Conservation (phyloP, 1,140 invertebrate species). For the Chymomyza costata region DNA sequence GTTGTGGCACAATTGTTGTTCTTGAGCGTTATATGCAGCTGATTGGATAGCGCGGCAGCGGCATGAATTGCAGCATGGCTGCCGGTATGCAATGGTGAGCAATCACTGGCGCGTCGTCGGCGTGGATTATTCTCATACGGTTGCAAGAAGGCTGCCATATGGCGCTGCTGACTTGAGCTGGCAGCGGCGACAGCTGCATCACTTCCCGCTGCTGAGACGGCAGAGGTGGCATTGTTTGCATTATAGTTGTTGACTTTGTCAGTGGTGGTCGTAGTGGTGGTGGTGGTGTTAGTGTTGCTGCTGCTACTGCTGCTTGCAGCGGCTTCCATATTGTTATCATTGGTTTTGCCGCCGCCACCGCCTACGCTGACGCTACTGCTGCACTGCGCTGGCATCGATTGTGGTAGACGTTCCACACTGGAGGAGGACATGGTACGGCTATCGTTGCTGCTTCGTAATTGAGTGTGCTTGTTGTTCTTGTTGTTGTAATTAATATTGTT, state of each 20-base stretch:
- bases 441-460: constrained; percentile 28
- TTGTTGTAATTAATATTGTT: constrained; percentile 22
- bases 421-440: constrained; percentile 49
- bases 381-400: constrained; percentile 22
- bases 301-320: no score
- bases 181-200: no score
- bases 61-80: constrained; percentile 28
- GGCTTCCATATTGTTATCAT: constrained; percentile 2
- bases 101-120: constrained; percentile 64
- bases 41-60: constrained; percentile 56
- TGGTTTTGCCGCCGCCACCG: constrained; percentile 21
- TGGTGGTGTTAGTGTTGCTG: no score
- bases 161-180: no score
- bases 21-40: constrained; percentile 67
- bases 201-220: constrained; percentile 1
- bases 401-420: constrained; percentile 40
- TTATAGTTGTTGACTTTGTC: not conserved
- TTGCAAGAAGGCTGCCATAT: constrained; percentile 19
- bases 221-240: no score
- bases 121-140: constrained; percentile 51
- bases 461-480: constrained; percentile 31
- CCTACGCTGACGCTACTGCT: constrained; percentile 19
- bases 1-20: constrained; percentile 59
- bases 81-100: constrained; percentile 31
- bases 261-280: not conserved